A percentile compares a stretch with the other conserved stretches of the same genome.
Evolutionary conservation across 2,113 vertebrate genomes (phyloP).

Genomic region (Gasterosteus aculeatus): DNA sequence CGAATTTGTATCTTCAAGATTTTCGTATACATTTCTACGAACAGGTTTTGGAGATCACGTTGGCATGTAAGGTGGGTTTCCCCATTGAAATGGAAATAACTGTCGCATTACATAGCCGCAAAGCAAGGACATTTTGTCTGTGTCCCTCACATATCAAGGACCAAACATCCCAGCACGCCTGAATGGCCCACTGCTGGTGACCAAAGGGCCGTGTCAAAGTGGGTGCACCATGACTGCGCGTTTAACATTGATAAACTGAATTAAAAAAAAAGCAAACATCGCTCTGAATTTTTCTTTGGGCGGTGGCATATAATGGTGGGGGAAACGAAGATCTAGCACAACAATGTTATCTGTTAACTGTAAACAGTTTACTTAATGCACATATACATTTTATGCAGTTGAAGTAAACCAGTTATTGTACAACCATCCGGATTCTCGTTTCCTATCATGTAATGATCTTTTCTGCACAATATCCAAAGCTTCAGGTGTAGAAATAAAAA

Average conservation of each 20-base stretch:
- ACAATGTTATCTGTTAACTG: too few species aligned
- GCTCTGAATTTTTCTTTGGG: background rate
- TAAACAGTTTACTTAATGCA: too few species aligned
- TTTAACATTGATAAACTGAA: background rate
- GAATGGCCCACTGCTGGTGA: background rate
- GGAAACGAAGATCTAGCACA: too few species aligned
- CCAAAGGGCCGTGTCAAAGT: background rate
- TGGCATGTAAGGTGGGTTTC: background rate
- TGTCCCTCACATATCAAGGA: background rate
- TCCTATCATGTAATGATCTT: conserved; percentile 15
- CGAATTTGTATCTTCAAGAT: too few species aligned
- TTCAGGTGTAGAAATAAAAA: background rate
- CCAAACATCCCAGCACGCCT: background rate
- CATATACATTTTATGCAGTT: too few species aligned
- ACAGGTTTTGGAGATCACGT: too few species aligned
- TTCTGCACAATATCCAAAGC: conserved; percentile 13
- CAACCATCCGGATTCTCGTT: too few species aligned
- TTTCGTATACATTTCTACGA: too few species aligned
- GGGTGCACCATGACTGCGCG: background rate
- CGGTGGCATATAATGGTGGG: too few species aligned
- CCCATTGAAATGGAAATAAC: conserved; percentile 1
- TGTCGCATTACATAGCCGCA: background rate
- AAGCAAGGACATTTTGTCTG: background rate
- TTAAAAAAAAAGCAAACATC: background rate
- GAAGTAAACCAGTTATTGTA: too few species aligned